phyloP scores from a whole-genome alignment of 2,797 vertebrate species.

The Potorous gilbertii region DNA sequence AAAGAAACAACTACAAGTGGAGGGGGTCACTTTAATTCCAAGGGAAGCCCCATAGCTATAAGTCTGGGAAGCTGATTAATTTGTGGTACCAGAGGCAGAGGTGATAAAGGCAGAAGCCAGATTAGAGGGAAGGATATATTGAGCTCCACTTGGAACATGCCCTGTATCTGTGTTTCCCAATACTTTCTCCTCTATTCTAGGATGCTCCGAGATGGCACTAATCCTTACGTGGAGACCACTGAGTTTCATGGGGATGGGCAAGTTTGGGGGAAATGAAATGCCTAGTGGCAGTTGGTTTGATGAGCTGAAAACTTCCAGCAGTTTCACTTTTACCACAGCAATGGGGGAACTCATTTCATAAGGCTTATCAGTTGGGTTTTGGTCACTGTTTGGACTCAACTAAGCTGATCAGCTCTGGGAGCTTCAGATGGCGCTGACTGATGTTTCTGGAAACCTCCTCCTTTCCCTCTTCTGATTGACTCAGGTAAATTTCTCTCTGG shows the following conservation, averaged over 20 bases:
- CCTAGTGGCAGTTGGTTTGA: not conserved
- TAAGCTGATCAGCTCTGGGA: not conserved
- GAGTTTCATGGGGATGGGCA: not conserved
- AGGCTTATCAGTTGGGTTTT: not conserved
- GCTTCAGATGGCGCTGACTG: not conserved
- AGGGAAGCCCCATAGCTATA: not conserved
- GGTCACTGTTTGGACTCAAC: not conserved
- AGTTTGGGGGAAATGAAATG: not conserved
- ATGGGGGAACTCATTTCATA: conserved; percentile 28
- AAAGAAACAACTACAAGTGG: not conserved
- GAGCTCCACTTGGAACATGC: not conserved
- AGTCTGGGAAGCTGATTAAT: not conserved
- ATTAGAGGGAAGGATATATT: not conserved
- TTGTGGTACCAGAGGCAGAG: not conserved
- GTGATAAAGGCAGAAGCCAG: not conserved
- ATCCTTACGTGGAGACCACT: not conserved
- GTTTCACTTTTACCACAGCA: conserved; percentile 26
- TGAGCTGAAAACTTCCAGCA: conserved; percentile 36
- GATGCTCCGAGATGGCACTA: not conserved
- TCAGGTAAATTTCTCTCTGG: conserved; percentile 13
- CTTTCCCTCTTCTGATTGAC: not conserved
- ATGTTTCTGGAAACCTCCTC: not conserved
- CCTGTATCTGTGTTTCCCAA: not conserved
- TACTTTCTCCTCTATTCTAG: not conserved
- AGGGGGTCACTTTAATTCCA: not conserved